A percentile compares a stretch with the other conserved stretches of the same genome.
These are phyloP conservation scores for Ectobius pallidus DNA, from an alignment of 2,888 invertebrate genomes.

Conservation along the genomic window DNA sequence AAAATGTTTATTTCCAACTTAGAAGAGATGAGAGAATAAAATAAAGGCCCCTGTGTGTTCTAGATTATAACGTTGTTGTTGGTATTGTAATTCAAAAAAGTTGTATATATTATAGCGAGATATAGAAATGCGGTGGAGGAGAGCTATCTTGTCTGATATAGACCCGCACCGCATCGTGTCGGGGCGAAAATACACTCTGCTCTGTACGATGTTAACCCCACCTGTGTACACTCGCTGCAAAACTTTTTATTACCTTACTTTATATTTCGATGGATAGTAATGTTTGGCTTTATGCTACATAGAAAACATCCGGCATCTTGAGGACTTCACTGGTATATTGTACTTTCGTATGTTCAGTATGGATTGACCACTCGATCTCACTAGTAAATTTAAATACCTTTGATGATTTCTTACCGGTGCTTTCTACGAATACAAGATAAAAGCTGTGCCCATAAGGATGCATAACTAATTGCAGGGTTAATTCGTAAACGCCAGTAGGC, in stretches of 20 bases:
- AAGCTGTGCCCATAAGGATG: too few species aligned
- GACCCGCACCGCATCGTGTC: neutral
- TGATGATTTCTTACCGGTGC: too few species aligned
- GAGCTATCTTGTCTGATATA: slow-evolving; percentile 6
- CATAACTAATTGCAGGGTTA: too few species aligned
- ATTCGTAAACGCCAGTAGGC: too few species aligned
- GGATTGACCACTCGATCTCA: too few species aligned
- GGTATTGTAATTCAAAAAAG: slow-evolving; percentile 25
- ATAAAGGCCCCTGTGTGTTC: slow-evolving; percentile 21
- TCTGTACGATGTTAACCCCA: neutral
- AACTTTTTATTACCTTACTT: neutral
- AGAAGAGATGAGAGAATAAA: slow-evolving; percentile 11
- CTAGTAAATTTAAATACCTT: too few species aligned
- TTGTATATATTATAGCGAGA: slow-evolving; percentile 14
- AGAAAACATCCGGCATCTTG: too few species aligned
- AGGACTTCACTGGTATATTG: too few species aligned
- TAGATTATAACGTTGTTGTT: neutral
- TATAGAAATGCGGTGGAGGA: neutral
- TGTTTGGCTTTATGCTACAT: too few species aligned
- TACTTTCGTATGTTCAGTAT: too few species aligned
- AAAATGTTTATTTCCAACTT: slow-evolving; percentile 24
- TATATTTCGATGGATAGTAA: too few species aligned
- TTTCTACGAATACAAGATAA: too few species aligned
- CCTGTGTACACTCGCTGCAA: neutral
- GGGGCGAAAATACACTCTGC: neutral